Percentiles rank a stretch among this genome's conserved stretches.
Conservation (phyloP, 2,113 vertebrate species). For the Tychaedon coryphoeus region DNA sequence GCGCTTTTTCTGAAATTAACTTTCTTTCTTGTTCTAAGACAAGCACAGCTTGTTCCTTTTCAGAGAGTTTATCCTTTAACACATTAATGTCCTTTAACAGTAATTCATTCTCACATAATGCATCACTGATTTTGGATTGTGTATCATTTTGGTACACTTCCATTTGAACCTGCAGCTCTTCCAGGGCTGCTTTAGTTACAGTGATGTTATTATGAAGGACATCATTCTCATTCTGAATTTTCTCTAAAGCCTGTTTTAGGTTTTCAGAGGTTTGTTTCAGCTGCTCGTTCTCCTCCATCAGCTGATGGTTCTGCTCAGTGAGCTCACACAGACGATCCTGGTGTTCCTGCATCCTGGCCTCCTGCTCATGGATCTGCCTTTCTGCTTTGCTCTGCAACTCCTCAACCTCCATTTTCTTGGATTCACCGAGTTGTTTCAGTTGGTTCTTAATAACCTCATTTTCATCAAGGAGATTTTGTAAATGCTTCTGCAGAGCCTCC, state of each 20-base stretch:
- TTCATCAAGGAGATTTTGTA: constrained; percentile 68
- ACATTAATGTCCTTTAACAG: constrained; percentile 68
- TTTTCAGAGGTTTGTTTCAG: constrained; percentile 68
- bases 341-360: constrained; percentile 48
- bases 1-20: constrained; percentile 49
- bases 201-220: constrained; percentile 61
- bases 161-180: constrained; percentile 70
- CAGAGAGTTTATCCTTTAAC: constrained; percentile 71
- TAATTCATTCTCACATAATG: constrained; percentile 67
- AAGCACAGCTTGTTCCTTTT: constrained; percentile 66
- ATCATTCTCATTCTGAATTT: constrained; percentile 71
- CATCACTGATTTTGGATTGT: constrained; percentile 73
- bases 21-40: constrained; percentile 70
- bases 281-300: constrained; percentile 67
- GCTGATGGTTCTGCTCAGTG: constrained; percentile 61
- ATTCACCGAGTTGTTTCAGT: constrained; percentile 67
- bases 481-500: constrained; percentile 60
- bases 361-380: constrained; percentile 60
- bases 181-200: constrained; percentile 60
- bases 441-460: constrained; percentile 69
- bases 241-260: constrained; percentile 59
- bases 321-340: constrained; percentile 54
- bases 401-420: constrained; percentile 68
- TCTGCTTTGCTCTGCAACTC: constrained; percentile 74
- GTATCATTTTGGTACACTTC: constrained; percentile 63